A percentile compares a stretch with the other conserved stretches of the same genome.
phyloP scores from a whole-genome alignment of 2,113 vertebrate genomes.

The Urocynchramus pylzowi region DNA sequence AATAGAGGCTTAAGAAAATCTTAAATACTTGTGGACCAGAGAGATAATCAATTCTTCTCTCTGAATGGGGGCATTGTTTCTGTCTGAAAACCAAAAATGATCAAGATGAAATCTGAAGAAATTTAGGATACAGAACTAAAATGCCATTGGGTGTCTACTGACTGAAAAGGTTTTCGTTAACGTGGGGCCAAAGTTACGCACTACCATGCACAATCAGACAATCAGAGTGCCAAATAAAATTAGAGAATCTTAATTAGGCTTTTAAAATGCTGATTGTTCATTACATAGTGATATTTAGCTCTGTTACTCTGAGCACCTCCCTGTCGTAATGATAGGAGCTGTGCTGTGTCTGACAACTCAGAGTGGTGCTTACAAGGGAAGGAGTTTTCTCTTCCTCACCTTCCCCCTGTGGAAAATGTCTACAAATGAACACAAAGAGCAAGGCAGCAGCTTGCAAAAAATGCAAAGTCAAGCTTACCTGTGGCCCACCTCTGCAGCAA shows the following conservation, averaged over 20 bases:
- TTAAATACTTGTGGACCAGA: neutral
- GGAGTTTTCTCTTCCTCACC: neutral
- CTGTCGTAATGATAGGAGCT: neutral
- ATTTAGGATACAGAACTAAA: neutral
- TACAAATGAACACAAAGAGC: neutral
- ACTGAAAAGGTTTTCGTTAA: neutral
- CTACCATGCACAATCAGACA: neutral
- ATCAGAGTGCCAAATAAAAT: neutral
- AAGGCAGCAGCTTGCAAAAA: constrained; percentile 4
- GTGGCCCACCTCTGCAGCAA: constrained; percentile 15
- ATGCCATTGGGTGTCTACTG: neutral
- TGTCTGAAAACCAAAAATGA: neutral
- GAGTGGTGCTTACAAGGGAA: neutral
- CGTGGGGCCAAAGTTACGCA: accelerated
- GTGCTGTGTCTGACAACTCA: neutral
- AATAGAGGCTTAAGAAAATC: neutral
- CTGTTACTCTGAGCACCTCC: neutral
- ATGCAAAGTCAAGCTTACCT: neutral
- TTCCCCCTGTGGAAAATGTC: neutral
- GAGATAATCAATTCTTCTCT: neutral
- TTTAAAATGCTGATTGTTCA: neutral
- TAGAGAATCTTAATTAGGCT: neutral
- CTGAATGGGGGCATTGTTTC: neutral
- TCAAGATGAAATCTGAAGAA: neutral
- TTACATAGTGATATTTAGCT: neutral